phyloP scores from a whole-genome alignment of 2,888 invertebrate species.

The Tanaodytes sp. region DNA sequence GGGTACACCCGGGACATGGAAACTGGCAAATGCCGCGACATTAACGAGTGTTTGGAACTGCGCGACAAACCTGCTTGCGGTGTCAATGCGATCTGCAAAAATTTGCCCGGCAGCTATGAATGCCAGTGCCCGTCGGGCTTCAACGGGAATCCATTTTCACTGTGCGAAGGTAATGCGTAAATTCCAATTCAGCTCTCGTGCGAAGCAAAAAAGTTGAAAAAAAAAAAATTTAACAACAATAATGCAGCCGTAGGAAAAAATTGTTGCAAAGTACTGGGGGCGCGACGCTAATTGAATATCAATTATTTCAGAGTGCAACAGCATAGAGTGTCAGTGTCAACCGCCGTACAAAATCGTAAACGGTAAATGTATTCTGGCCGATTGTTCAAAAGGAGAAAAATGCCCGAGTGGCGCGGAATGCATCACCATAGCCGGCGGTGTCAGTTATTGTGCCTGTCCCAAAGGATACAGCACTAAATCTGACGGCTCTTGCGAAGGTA shows the following conservation, averaged over 20 bases:
- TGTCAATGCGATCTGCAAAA: slow-evolving; percentile 90
- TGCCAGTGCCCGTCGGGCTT: slow-evolving; percentile 91
- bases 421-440: slow-evolving; percentile 89
- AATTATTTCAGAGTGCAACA: slow-evolving; percentile 87
- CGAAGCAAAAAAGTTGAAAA: no score
- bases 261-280: no score
- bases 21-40: slow-evolving; percentile 85
- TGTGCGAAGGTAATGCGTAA: slow-evolving; percentile 81
- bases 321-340: slow-evolving; percentile 88
- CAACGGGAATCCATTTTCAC: slow-evolving; percentile 90
- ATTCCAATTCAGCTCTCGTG: no score
- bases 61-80: slow-evolving; percentile 88
- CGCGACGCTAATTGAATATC: no score
- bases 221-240: no score
- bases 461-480: slow-evolving; percentile 84
- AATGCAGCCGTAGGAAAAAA: no score
- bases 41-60: slow-evolving; percentile 87
- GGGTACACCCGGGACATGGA: slow-evolving; percentile 86
- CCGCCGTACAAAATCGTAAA: slow-evolving; percentile 88
- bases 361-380: slow-evolving; percentile 88
- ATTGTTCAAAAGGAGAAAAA: slow-evolving; percentile 85
- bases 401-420: slow-evolving; percentile 92
- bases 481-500: slow-evolving; percentile 85
- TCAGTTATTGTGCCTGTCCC: slow-evolving; percentile 94
- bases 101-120: slow-evolving; percentile 93